Percentiles rank a stretch among this genome's conserved stretches.
phyloP scores from a whole-genome alignment of 1,140 invertebrate genomes.

The Ceratoteleas bidentatus region DNA sequence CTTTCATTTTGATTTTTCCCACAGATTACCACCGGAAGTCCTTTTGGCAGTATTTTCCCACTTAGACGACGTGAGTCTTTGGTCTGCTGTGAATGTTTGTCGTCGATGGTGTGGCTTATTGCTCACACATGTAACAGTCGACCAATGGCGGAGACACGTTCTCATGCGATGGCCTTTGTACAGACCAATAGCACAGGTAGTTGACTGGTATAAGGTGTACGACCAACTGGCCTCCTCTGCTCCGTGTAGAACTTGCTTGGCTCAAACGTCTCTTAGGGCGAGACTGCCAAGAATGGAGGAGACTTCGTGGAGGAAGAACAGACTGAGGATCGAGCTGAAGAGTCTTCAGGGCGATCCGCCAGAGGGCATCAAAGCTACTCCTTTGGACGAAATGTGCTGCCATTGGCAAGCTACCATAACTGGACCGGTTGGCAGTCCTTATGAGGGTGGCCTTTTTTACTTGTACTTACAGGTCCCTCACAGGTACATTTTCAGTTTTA shows the following conservation, averaged over 20 bases:
- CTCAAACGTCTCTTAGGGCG: constrained; percentile 87
- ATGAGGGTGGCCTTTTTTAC: constrained; percentile 97
- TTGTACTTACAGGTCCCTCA: constrained; percentile 93
- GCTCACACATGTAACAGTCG: too few relatives aligned
- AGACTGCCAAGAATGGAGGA: constrained; percentile 83
- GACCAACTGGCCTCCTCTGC: constrained; percentile 77
- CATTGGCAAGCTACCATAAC: constrained; percentile 96
- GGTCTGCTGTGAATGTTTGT: too few relatives aligned
- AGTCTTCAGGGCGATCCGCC: constrained; percentile 90
- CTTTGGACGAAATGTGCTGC: constrained; percentile 89
- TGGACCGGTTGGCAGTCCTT: constrained; percentile 93
- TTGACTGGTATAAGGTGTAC: constrained; percentile 91
- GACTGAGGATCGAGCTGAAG: constrained; percentile 88
- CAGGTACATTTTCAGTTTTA: too few relatives aligned
- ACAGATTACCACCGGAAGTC: too few relatives aligned
- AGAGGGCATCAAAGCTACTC: constrained; percentile 94
- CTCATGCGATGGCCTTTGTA: too few relatives aligned
- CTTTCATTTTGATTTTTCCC: too few relatives aligned
- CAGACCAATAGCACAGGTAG: constrained; percentile 85
- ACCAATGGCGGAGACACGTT: too few relatives aligned
- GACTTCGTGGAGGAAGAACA: constrained; percentile 88
- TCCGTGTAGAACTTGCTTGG: constrained; percentile 91
- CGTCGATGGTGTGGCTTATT: too few relatives aligned
- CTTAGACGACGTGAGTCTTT: too few relatives aligned
- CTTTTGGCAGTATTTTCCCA: too few relatives aligned